phyloP scores from a whole-genome alignment of 2,113 vertebrate species.

The Chunga burmeisteri region DNA sequence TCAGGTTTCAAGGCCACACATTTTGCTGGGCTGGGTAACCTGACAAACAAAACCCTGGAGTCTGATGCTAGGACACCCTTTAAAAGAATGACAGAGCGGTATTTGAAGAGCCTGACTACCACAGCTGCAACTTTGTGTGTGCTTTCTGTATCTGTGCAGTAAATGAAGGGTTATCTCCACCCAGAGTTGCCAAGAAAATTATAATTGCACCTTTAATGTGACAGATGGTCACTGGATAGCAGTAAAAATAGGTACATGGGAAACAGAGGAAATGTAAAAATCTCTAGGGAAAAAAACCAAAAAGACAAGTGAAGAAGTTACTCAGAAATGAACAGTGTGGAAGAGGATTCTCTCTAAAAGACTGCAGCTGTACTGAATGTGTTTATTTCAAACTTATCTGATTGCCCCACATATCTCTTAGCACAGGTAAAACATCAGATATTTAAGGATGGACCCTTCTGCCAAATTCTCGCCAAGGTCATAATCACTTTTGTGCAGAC shows the following conservation, averaged over 20 bases:
- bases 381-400: neutral
- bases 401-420: neutral
- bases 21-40: neutral
- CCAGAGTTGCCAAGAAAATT: neutral
- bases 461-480: neutral
- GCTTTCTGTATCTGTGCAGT: fast-evolving
- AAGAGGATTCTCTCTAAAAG: neutral
- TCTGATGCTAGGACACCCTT: neutral
- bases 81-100: neutral
- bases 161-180: neutral
- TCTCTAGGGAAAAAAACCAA: neutral
- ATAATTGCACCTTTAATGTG: neutral
- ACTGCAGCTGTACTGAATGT: neutral
- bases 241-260: neutral
- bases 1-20: neutral
- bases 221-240: neutral
- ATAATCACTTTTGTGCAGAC: neutral
- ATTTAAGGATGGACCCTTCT: neutral
- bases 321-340: neutral
- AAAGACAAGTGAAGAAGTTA: neutral
- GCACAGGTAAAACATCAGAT: neutral
- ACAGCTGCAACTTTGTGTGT: neutral
- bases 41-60: neutral
- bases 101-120: neutral
- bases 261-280: neutral